Evolutionary conservation across 2,888 invertebrate species (phyloP).

Genomic region (Tanytarsus gracilentus): DNA sequence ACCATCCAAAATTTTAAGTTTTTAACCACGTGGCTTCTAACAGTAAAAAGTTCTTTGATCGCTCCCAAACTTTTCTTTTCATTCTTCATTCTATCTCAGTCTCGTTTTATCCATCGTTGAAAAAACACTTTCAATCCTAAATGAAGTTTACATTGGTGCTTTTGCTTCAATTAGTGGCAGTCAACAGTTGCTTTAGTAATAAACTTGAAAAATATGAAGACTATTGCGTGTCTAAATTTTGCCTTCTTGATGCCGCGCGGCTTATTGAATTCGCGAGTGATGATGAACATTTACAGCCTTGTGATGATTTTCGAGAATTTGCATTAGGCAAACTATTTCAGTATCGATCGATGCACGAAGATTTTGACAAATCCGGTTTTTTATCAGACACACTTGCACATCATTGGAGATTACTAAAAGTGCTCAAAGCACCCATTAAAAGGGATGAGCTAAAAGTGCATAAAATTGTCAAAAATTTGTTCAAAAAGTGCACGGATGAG

Average conservation of each 20-base stretch:
- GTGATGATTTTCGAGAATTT: neutral
- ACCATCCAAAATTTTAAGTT: too few relatives aligned
- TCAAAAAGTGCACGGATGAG: neutral
- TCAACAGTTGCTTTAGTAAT: neutral
- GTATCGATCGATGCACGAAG: neutral
- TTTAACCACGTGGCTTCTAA: too few relatives aligned
- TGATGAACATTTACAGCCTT: neutral
- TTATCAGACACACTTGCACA: neutral
- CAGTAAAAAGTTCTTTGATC: too few relatives aligned
- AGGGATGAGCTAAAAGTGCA: neutral
- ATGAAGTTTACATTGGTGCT: too few relatives aligned
- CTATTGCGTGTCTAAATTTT: neutral
- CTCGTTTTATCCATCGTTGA: too few relatives aligned
- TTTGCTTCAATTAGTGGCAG: too few relatives aligned
- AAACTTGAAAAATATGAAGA: neutral
- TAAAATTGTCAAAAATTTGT: slow-evolving; percentile 1
- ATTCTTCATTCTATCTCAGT: too few relatives aligned
- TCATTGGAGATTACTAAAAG: neutral
- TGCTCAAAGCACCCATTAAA: neutral
- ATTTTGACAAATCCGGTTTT: neutral
- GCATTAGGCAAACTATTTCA: neutral
- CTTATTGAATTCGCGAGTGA: neutral
- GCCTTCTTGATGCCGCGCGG: neutral
- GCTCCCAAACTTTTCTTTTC: too few relatives aligned
- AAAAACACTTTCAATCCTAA: too few relatives aligned